phyloP scores from a whole-genome alignment of 2,888 invertebrate genomes.

The Tinea pellionella region DNA sequence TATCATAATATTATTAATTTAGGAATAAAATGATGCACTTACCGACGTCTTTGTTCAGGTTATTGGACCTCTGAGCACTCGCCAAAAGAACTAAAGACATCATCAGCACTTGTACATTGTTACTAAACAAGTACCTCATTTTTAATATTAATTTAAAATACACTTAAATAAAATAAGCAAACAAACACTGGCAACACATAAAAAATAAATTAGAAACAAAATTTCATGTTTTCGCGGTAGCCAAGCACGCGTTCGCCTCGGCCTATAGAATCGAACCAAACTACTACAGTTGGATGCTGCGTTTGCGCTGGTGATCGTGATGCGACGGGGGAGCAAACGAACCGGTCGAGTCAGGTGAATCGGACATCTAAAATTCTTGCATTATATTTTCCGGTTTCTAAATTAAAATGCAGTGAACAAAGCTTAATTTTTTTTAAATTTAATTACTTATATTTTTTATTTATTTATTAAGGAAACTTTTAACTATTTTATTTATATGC shows the following conservation, averaged over 20 bases:
- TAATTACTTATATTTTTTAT: too few species aligned
- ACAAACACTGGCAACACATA: constrained; percentile 15
- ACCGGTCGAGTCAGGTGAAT: not conserved
- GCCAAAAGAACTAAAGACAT: constrained; percentile 51
- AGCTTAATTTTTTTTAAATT: too few species aligned
- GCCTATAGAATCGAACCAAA: not conserved
- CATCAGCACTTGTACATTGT: constrained; percentile 46
- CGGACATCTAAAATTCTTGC: not conserved
- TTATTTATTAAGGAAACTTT: too few species aligned
- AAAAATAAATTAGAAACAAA: constrained; percentile 31
- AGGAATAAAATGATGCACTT: constrained; percentile 24
- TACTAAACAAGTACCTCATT: constrained; percentile 44
- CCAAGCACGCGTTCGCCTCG: constrained; percentile 27
- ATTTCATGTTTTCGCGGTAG: constrained; percentile 46
- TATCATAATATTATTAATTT: not conserved
- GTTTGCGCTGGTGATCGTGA: constrained; percentile 15
- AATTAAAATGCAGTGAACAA: too few species aligned
- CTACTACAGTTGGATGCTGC: constrained; percentile 31
- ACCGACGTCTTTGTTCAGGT: constrained; percentile 52
- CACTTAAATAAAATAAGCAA: constrained; percentile 11
- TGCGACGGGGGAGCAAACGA: not conserved
- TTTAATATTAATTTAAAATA: constrained; percentile 23
- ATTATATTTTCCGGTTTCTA: not conserved
- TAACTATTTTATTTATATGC: too few species aligned
- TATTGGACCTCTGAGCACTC: constrained; percentile 53